Base-by-base conservation (phyloP, 2,888 invertebrate species). In the Syritta pipiens region DNA sequence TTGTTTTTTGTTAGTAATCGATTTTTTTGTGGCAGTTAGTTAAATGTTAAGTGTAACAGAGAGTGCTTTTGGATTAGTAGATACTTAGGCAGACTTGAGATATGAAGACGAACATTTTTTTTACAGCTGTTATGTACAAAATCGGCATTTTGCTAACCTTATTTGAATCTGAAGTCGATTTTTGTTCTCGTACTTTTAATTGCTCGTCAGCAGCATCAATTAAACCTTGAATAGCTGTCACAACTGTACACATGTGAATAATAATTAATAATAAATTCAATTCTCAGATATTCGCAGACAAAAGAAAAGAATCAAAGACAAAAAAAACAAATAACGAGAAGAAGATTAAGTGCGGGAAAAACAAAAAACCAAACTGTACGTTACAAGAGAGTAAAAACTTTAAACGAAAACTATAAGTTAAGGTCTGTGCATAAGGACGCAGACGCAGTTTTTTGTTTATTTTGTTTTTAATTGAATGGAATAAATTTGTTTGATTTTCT, bases 161-260 rank as follows among this genome's bases (percentile, higher is more conserved):
- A 85, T 82, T 81, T 83, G 83, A 84, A 82, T 85, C 85, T 84
- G 84, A 85, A 85, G 88, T 86, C 84, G 87, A 84, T 84, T 84
- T 84, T 82, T 84, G 85, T 85, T 88, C 87, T 86, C 85, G 88
- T 85, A 86, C 84, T 85, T 87, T 89, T 84, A 89, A 86, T 86
- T 89, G 88, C 86, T 89, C 89, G 84, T 89, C 89, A 82, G 89
- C 88, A 85, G 89, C 87, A 86, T 89, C 89, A 85, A 89, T 89
- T 84, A 89, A 86, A 86, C 89, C 89, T 86, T 89, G 89, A 85
- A 89, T 89, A 81, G 89, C 89, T 85, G 88, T 89, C 85, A 89
- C 88, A 86, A 89, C 89, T 89, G 84, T 60, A 75, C 74, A 51
- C 63, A 44, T 62, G 60, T 77, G 55, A 68, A 37, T 74, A 62